A percentile compares a stretch with the other conserved stretches of the same genome.
Evolutionary conservation across 2,113 vertebrate genomes (phyloP).

Genomic region (Rana temporaria): DNA sequence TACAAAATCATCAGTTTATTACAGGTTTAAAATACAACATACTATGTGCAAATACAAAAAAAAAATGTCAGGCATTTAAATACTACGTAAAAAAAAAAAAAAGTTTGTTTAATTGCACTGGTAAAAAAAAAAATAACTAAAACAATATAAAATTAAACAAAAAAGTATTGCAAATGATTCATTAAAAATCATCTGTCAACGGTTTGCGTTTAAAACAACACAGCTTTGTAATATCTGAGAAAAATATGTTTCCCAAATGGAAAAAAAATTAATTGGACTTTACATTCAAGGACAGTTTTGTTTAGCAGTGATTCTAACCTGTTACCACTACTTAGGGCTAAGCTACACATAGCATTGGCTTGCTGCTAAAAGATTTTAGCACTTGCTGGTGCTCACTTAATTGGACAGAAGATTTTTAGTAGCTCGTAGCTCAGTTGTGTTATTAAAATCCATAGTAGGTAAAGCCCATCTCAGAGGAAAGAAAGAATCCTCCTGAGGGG

Average conservation of each 20-base stretch:
- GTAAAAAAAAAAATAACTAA: slow-evolving; percentile 66
- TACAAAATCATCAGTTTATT: slow-evolving; percentile 77
- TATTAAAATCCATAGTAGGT: no score
- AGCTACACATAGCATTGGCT: no score
- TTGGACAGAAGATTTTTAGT: no score
- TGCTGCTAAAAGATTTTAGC: no score
- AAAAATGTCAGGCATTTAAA: slow-evolving; percentile 79
- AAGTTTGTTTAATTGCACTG: slow-evolving; percentile 78
- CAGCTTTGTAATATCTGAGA: slow-evolving; percentile 70
- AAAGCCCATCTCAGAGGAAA: no score
- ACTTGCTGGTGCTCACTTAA: no score
- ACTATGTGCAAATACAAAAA: slow-evolving; percentile 83
- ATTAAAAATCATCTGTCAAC: slow-evolving; percentile 62
- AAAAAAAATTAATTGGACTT: slow-evolving; percentile 56
- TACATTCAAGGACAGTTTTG: slow-evolving; percentile 66
- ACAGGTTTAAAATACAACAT: slow-evolving; percentile 81
- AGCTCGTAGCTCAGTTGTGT: no score
- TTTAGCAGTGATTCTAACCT: neutral
- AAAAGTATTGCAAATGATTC: slow-evolving; percentile 65
- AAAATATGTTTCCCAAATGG: slow-evolving; percentile 60
- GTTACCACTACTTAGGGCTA: neutral
- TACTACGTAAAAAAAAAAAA: slow-evolving; percentile 70
- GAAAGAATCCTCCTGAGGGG: no score
- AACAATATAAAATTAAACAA: neutral
- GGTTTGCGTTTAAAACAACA: slow-evolving; percentile 68